These are phyloP conservation scores for Mythimna ferrago DNA, from an alignment of 2,888 invertebrate species.

Conservation along the genomic window DNA sequence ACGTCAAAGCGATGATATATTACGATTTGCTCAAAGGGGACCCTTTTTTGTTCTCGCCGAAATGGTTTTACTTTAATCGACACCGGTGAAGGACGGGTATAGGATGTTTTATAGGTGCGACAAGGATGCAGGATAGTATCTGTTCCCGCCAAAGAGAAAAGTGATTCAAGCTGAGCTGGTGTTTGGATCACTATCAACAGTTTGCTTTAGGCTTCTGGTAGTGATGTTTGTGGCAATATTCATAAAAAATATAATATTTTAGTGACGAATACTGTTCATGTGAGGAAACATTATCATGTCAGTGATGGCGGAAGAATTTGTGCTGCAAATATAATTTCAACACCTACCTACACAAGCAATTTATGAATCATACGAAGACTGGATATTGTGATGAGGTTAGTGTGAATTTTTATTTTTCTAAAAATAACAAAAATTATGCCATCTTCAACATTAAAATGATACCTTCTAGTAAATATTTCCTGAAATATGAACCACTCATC, in stretches of 20 bases:
- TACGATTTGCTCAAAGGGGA: conserved; percentile 90
- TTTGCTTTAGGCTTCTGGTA: conserved; percentile 79
- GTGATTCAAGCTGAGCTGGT: conserved; percentile 83
- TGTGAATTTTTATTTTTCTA: background rate
- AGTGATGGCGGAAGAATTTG: background rate
- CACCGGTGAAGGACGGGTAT: conserved; percentile 71
- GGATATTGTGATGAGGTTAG: conserved; percentile 2
- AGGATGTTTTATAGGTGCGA: conserved; percentile 64
- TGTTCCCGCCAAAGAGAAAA: conserved; percentile 86
- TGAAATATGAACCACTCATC: background rate
- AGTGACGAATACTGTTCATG: conserved; percentile 21
- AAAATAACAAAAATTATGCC: conserved; percentile 44
- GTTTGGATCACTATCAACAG: conserved; percentile 87
- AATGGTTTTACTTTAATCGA: conserved; percentile 90
- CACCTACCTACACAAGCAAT: background rate
- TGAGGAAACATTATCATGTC: background rate
- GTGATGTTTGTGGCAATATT: conserved; percentile 70
- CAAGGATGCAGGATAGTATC: conserved; percentile 75
- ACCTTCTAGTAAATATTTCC: background rate
- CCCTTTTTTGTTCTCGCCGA: conserved; percentile 90
- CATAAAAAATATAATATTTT: conserved; percentile 24
- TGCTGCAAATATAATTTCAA: background rate
- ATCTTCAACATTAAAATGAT: conserved; percentile 48
- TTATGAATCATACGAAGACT: background rate
- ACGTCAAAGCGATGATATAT: conserved; percentile 90